Conservation (phyloP, 2,113 vertebrate species). For the Vulpes ferrilata region DNA sequence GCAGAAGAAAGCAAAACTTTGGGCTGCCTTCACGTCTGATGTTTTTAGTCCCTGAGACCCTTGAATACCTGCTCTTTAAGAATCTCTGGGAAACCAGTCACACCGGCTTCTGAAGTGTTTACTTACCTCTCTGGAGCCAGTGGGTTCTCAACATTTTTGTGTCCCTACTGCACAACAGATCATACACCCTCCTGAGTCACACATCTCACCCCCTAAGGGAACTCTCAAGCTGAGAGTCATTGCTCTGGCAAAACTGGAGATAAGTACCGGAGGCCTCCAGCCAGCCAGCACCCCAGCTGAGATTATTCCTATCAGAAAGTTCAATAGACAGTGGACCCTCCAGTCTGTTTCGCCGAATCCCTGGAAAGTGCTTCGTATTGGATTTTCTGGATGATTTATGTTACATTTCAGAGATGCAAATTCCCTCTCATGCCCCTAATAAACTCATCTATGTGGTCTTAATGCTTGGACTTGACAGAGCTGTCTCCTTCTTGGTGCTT, state of each 20-base stretch:
- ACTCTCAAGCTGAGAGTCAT: not conserved
- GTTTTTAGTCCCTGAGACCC: not conserved
- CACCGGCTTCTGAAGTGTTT: not conserved
- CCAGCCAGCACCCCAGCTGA: not conserved
- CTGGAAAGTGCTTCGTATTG: not conserved
- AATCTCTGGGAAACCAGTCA: not conserved
- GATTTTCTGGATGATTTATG: slow-evolving; percentile 46
- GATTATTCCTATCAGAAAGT: slow-evolving; percentile 3
- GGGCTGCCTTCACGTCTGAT: not conserved
- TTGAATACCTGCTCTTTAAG: not conserved
- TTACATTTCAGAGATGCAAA: not conserved
- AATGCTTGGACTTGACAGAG: not conserved
- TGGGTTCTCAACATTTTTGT: not conserved
- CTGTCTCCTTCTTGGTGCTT: not conserved
- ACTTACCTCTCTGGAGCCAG: not conserved
- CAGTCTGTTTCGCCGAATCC: not conserved
- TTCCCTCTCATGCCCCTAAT: not conserved
- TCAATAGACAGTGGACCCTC: not conserved
- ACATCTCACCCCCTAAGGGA: not conserved
- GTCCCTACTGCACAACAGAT: not conserved
- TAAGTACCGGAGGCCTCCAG: not conserved
- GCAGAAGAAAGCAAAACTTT: not conserved
- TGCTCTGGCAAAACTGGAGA: not conserved
- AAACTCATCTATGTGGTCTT: not conserved
- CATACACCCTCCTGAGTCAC: not conserved